Conservation (phyloP, 2,888 invertebrate genomes). For the Amorpha juglandis region DNA sequence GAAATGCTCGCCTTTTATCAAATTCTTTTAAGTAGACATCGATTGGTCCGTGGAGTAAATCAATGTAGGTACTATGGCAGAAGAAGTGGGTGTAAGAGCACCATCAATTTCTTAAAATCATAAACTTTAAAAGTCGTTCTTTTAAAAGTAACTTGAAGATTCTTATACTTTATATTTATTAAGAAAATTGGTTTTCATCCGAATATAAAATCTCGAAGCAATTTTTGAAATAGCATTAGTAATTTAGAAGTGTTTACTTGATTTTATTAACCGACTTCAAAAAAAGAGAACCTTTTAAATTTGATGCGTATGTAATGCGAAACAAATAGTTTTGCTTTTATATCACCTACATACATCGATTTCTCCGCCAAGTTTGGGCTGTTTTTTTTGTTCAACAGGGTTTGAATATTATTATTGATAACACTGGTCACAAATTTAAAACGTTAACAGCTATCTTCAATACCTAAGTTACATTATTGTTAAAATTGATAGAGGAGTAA, state of each 20-base stretch:
- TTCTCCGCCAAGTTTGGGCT: too few species aligned
- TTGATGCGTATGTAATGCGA: too few species aligned
- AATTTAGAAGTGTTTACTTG: constrained; percentile 11
- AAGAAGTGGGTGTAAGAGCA: background rate
- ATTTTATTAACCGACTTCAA: constrained; percentile 28
- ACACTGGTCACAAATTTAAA: too few species aligned
- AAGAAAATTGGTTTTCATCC: background rate
- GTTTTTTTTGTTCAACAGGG: too few species aligned
- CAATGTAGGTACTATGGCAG: background rate
- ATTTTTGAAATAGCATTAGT: background rate
- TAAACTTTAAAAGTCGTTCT: constrained; percentile 6
- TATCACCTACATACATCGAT: too few species aligned
- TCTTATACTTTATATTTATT: constrained; percentile 10
- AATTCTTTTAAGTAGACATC: background rate
- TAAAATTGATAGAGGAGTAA: too few species aligned
- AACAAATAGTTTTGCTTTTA: too few species aligned
- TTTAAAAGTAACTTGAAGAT: constrained; percentile 9
- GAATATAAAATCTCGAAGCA: constrained; percentile 5
- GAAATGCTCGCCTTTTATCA: background rate
- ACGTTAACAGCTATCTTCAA: too few species aligned
- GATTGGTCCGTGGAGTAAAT: background rate
- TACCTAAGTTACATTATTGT: too few species aligned
- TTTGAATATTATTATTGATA: too few species aligned
- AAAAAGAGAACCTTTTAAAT: constrained; percentile 42
- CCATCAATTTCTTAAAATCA: constrained; percentile 9